phyloP scores from a whole-genome alignment of 2,797 vertebrate species.

The Australoheros facetus region DNA sequence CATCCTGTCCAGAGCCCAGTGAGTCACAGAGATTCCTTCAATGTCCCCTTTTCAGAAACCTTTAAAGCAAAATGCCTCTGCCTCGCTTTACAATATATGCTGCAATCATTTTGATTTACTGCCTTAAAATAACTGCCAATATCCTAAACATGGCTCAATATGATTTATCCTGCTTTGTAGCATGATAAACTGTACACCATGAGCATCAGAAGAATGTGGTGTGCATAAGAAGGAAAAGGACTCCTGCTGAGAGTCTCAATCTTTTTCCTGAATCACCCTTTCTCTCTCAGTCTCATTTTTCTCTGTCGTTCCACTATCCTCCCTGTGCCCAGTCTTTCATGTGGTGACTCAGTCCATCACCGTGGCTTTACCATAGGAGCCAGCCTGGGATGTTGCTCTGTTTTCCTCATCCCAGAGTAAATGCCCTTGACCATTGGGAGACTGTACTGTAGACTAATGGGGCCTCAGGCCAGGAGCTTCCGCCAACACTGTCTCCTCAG shows the following conservation, averaged over 20 bases:
- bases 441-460: slow-evolving; percentile 47
- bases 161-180: slow-evolving; percentile 44
- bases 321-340: slow-evolving; percentile 57
- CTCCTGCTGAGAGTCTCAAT: slow-evolving; percentile 55
- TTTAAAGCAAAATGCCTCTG: slow-evolving; percentile 44
- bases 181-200: slow-evolving; percentile 66
- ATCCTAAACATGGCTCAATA: slow-evolving; percentile 41
- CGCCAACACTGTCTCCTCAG: slow-evolving; percentile 62
- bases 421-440: slow-evolving; percentile 61
- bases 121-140: slow-evolving; percentile 49
- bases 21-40: slow-evolving; percentile 27
- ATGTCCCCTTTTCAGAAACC: slow-evolving; percentile 46
- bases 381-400: slow-evolving; percentile 52
- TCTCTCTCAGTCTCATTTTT: slow-evolving; percentile 28
- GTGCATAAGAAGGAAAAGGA: slow-evolving; percentile 19
- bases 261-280: slow-evolving; percentile 55
- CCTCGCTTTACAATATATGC: slow-evolving; percentile 38
- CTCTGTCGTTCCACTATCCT: slow-evolving; percentile 21
- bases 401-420: slow-evolving; percentile 68
- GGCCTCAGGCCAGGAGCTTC: slow-evolving; percentile 50
- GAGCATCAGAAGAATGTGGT: slow-evolving; percentile 41
- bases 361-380: slow-evolving; percentile 37
- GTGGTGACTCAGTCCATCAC: slow-evolving; percentile 63
- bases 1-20: neutral
- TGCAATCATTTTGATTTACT: slow-evolving; percentile 72